Base-by-base conservation (phyloP, 2,797 vertebrate genomes). In the Apodemus agrarius region DNA sequence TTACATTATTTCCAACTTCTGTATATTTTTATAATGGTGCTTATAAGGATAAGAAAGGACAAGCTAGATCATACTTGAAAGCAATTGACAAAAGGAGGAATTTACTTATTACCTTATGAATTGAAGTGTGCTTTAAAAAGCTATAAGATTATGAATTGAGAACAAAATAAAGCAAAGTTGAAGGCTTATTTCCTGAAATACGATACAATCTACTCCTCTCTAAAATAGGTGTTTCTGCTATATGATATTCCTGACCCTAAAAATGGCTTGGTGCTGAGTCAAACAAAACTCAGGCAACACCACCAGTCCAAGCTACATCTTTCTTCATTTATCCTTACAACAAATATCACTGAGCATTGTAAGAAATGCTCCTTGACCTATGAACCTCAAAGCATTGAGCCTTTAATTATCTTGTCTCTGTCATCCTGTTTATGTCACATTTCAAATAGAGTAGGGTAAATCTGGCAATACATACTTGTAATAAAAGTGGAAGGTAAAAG, bases 151-250 rank as follows among this genome's bases (percentile, higher is more conserved):
- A 26, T 46, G 10, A 90, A 92, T 22, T 75, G 31, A 86, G 54
- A 63, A 80, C 24, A 93, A 93, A 91, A 80, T 90, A 79, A 87
- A 75, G 85, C n/a, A 59, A 91, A 90, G 43, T 72, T 84, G 29
- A 84, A 88, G 65, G 29, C 22, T 82, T 6, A 65, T 63, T 90
- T 90, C 65, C 37, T 92, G 65, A 88, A 87, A 80, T 82, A 65
- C 80, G 54, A 79, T 26, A 87, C 83, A 43, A 43, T 75, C 10
- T 69, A 6, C 16, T 94, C 16, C 22, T 96, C 26, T 91, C 49
- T 69, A 72, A 83, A 93, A 80, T 80, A 87, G 67, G 34, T 59
- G 34, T 13, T 82, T 87, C 0, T 54, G 22, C 14, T 88, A 2
- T 81, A 52, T 37, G 43, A 24, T 19, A 61, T 69, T 31, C 29